Base-by-base conservation (phyloP, 2,113 vertebrate genomes). In the Brachypodius melanocephalos region DNA sequence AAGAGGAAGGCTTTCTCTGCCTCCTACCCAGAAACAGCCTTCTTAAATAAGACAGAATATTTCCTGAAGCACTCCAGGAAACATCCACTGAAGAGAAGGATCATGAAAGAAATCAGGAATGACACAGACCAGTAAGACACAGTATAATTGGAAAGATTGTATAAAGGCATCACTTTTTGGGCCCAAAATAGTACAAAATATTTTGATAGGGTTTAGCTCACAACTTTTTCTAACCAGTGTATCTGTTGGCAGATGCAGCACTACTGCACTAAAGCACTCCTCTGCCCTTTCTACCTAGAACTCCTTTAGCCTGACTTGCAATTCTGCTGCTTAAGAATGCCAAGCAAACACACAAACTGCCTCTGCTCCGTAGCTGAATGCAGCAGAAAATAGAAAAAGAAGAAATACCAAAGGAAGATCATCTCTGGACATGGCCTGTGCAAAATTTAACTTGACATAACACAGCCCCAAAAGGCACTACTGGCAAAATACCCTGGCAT, bases 361-460 rank as follows among this genome's bases (percentile, higher is more conserved):
- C 15, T 83, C 76, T 80, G 21, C 46, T 83, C 43, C 0, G 0
- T 36, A n/a, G 22, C 82, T 59, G 45, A 84, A 91, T 9, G 8
- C 72, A 84, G 68, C 45, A 91, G 78, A 71, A 90, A 75, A 77
- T 26, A 16, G 48, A 32, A 81, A 89, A 89, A 92, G 52, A 84
- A 89, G 36, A 87, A 91, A 82, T 0, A 5, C 51, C 78, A 86
- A 67, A 89, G 31, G 45, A 90, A 72, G 52, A 93, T 74, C 31
- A 46, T 68, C 51, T 81, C 72, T 84, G 90, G 92, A 66, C 32
- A 45, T 3, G 61, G 61, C 52, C 78, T 17, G 7, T 77, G 52
- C 92, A 90, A 94, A 96, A 74, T 43, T 25, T 57, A 84, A 95
- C 95, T 92, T 97, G 95, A 85, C 48, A 17, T 72, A 90, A 95